Conservation (phyloP, 2,797 vertebrate genomes). For the Galago senegalensis region DNA sequence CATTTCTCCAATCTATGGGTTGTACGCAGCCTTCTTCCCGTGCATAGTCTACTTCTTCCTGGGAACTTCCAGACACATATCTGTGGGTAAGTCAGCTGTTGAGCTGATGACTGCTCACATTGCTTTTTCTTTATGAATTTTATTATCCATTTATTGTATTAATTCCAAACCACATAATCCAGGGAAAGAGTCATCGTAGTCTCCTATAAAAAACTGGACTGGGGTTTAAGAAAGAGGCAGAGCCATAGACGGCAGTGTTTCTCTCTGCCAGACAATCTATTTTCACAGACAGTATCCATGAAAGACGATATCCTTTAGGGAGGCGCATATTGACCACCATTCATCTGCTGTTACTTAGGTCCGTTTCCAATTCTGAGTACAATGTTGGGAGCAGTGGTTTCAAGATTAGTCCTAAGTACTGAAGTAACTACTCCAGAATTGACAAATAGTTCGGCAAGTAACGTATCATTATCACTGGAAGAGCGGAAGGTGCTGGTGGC, state of each 20-base stretch:
- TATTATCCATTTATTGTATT: background rate
- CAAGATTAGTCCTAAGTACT: constrained; percentile 84
- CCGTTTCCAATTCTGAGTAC: constrained; percentile 96
- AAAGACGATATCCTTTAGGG: background rate
- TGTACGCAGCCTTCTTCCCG: constrained; percentile 97
- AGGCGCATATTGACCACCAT: constrained; percentile 25
- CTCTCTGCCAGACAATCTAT: background rate
- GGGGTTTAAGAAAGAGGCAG: background rate
- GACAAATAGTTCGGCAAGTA: background rate
- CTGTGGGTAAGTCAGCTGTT: constrained; percentile 93
- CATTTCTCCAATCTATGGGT: constrained; percentile 94
- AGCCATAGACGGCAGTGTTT: background rate
- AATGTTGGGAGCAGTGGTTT: constrained; percentile 96
- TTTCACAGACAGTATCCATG: background rate
- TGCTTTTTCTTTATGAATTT: background rate
- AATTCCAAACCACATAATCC: background rate
- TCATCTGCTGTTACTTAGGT: constrained; percentile 88
- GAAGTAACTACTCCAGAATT: rapidly evolving
- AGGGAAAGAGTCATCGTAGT: background rate
- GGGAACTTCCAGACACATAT: constrained; percentile 97
- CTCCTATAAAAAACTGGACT: constrained; percentile 17
- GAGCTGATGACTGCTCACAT: background rate
- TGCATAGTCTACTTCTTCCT: constrained; percentile 95
- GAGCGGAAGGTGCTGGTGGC: constrained; percentile 93
- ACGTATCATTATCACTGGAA: constrained; percentile 85